These are phyloP conservation scores for Bos taurus DNA, from an alignment of 2,113 vertebrate species.

Conservation along the genomic window DNA sequence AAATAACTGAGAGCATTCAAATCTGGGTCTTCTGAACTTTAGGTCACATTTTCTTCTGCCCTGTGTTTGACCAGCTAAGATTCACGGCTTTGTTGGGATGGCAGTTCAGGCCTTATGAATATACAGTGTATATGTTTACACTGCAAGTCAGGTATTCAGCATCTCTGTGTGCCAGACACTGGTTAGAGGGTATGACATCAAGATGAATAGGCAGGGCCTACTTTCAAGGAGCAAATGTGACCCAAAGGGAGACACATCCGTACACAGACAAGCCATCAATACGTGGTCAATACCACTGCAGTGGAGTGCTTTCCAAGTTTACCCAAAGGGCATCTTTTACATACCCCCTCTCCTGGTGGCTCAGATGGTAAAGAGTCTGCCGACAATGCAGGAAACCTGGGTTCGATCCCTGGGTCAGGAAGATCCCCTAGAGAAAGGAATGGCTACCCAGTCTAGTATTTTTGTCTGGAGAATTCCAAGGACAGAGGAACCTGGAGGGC, in stretches of 20 bases:
- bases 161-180: not conserved
- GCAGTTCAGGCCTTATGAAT: not conserved
- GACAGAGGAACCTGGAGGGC: not conserved
- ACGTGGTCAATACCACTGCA: not conserved
- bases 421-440: not conserved
- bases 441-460: not conserved
- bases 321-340: not conserved
- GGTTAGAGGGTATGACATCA: not conserved
- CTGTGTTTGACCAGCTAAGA: not conserved
- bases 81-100: not conserved
- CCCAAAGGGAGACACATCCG: not conserved
- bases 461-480: not conserved
- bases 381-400: not conserved
- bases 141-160: not conserved
- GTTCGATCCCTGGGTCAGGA: not conserved
- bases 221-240: not conserved
- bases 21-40: not conserved
- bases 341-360: not conserved
- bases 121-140: not conserved
- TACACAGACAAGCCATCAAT: not conserved
- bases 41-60: not conserved
- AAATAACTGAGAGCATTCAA: not conserved
- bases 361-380: not conserved
- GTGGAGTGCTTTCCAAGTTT: not conserved
- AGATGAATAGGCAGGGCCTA: not conserved